Evolutionary conservation across 2,888 invertebrate genomes (phyloP).

Genomic region (Sympetrum striolatum): DNA sequence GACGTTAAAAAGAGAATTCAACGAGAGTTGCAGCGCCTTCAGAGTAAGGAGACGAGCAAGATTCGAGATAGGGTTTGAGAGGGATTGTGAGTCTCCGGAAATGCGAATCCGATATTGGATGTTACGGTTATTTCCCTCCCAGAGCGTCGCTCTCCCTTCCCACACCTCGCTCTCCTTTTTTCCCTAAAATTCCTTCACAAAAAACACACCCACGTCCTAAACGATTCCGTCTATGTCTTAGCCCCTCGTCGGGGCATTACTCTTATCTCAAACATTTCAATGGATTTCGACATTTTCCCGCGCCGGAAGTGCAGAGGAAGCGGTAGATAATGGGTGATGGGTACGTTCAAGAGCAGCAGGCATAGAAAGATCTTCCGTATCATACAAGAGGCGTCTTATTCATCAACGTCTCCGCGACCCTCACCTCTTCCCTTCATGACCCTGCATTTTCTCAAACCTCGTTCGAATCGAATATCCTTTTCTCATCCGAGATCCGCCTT

Average conservation of each 20-base stretch:
- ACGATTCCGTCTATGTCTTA: background rate
- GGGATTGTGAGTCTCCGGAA: slow-evolving; percentile 9
- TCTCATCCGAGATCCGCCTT: background rate
- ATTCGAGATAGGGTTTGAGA: slow-evolving; percentile 14
- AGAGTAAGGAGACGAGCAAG: background rate
- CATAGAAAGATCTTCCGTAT: background rate
- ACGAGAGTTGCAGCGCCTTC: background rate
- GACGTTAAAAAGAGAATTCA: background rate
- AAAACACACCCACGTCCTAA: background rate
- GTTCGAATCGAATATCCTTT: background rate
- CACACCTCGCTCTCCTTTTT: background rate
- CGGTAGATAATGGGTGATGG: background rate
- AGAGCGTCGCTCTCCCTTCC: background rate
- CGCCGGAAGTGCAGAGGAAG: background rate
- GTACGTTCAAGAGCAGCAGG: background rate
- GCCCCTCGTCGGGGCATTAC: background rate
- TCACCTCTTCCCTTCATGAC: too few species aligned
- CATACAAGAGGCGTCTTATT: background rate
- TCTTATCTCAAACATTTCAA: background rate
- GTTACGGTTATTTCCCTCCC: slow-evolving; percentile 5
- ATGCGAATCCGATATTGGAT: slow-evolving; percentile 34
- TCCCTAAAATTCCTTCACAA: background rate
- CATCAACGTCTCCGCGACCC: background rate
- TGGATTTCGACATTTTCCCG: background rate
- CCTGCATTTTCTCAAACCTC: background rate